Conservation (phyloP, 2,113 vertebrate species). For the Corvus cornix region DNA sequence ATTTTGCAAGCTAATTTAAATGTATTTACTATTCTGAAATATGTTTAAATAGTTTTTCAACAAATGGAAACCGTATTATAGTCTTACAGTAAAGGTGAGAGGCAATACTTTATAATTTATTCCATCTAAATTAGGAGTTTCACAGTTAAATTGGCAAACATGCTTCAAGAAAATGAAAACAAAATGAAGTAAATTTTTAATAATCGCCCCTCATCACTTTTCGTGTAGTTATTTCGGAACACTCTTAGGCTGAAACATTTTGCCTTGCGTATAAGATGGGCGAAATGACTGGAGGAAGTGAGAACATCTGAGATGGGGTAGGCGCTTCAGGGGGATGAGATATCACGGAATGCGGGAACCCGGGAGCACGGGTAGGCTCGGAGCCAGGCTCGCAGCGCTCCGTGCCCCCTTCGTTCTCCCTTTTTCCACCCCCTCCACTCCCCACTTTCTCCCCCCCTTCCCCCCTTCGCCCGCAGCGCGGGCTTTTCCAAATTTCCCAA, state of each 20-base stretch:
- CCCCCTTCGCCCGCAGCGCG: neutral
- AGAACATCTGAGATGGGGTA: rapidly evolving
- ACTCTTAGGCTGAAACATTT: rapidly evolving
- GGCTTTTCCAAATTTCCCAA: neutral
- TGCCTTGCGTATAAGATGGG: rapidly evolving
- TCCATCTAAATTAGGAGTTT: too few species aligned
- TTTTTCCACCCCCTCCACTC: neutral
- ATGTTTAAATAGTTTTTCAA: rapidly evolving
- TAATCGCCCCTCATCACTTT: rapidly evolving
- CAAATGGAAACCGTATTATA: rapidly evolving
- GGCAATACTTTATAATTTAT: rapidly evolving
- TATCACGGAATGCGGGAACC: rapidly evolving
- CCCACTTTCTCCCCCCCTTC: too few species aligned
- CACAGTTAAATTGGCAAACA: rapidly evolving
- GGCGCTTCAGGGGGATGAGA: rapidly evolving
- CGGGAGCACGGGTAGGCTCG: rapidly evolving
- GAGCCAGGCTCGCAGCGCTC: too few species aligned
- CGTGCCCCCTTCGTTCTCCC: rapidly evolving
- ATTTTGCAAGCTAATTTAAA: rapidly evolving
- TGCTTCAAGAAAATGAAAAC: rapidly evolving
- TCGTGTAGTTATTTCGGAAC: rapidly evolving
- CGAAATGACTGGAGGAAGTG: rapidly evolving
- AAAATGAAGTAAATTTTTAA: too few species aligned
- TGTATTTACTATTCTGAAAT: rapidly evolving
- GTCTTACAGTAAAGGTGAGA: rapidly evolving